phyloP scores from a whole-genome alignment of 2,113 vertebrate species.

The Dipodomys stephensi region DNA sequence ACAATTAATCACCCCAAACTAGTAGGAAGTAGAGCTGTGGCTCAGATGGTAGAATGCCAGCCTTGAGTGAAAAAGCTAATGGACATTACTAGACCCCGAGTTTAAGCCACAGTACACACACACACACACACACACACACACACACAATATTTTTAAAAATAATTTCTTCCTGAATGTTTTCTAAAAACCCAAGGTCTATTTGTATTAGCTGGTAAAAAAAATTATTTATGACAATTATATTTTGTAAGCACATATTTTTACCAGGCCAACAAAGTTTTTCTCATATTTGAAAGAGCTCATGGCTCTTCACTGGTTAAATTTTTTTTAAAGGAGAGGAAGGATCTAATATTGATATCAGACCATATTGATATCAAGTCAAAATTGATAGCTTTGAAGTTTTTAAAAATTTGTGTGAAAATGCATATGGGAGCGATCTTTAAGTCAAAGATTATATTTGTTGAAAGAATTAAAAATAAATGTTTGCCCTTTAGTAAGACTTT shows the following conservation, averaged over 20 bases:
- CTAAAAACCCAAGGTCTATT: conserved; percentile 2
- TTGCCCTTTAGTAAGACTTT: background rate
- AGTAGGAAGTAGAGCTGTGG: no score
- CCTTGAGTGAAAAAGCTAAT: no score
- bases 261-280: background rate
- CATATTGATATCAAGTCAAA: background rate
- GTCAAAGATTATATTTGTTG: background rate
- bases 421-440: background rate
- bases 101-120: no score
- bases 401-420: background rate
- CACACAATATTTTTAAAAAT: no score
- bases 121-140: no score
- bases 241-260: background rate
- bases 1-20: no score
- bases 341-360: background rate
- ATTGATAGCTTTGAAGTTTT: conserved; percentile 3
- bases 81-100: no score
- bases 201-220: background rate
- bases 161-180: background rate
- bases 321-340: background rate
- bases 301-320: background rate
- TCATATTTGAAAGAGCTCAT: background rate
- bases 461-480: background rate
- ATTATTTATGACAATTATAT: background rate
- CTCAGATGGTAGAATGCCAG: no score